Evolutionary conservation across 2,113 vertebrate species (phyloP), one percentile per base, ranked within the genome.

Genomic region (Melanerpes aurifrons): DNA sequence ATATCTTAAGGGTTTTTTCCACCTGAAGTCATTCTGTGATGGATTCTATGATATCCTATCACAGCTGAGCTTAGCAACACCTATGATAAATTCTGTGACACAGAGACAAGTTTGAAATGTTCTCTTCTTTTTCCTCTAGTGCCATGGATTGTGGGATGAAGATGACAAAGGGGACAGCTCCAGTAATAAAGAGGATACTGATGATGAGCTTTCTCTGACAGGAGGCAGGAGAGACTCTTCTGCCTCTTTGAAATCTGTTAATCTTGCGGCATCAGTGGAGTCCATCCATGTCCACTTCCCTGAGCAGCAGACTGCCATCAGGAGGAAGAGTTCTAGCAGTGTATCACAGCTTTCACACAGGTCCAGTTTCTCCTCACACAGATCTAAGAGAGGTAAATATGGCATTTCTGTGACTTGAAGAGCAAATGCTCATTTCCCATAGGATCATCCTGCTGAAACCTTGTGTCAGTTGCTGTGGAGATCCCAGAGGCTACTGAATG

Each of bases 91-190:
- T 28, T 45, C 19, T 6, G 5, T 54, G 43, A 68, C 31, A 70
- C 53, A 82, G 92, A 50, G 26, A 45, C 15, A 32, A 45, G 21
- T 20, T 45, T 93, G 48, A 91, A 35, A 29, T 59, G 9, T 70
- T 90, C 35, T 76, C 61, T 64, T 43, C 63, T 45, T 91, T 92
- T 79, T 80, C 77, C 32, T n/a, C 68, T 74, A 99, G 99, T 99
- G 99, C 75, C 99, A 99, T 3, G 99, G 99, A 43, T 93, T 99
- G 37, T 99, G 99, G 99, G 99, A 99, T 63, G 99, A 99, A 45
- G 99, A 99, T 1, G 98, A 99, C 64, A 95, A 98, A 70, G 97
- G 94, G 24, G 98, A 97, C 48, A 98, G 90, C n/a, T 96, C 90
- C 74, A 95, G 72, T 4, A 96, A 95, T 68, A 98, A 97, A 86